Evolutionary conservation across 2,113 vertebrate species (phyloP).

Genomic region (Entomyzon cyanotis): DNA sequence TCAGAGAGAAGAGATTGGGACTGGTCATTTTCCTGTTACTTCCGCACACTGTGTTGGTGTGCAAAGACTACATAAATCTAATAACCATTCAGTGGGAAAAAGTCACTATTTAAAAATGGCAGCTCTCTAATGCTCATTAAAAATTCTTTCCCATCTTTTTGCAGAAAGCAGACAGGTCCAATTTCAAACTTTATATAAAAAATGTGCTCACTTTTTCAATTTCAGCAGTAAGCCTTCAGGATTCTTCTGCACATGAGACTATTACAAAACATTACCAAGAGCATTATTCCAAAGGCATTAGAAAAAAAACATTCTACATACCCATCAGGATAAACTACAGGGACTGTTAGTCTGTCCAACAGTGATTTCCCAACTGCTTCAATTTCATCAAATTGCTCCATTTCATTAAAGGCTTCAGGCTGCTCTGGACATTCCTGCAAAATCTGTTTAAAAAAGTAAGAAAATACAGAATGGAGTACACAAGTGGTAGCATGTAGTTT

Average conservation of each 20-base stretch:
- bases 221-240: not conserved
- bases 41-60: not conserved
- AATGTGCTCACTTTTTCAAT: not conserved
- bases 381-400: slow-evolving; percentile 88
- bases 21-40: not conserved
- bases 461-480: not conserved
- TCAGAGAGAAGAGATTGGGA: not conserved
- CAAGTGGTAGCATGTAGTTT: not conserved
- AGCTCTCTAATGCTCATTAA: not conserved
- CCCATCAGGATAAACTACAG: slow-evolving; percentile 97
- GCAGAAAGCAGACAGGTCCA: not conserved
- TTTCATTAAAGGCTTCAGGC: slow-evolving; percentile 78
- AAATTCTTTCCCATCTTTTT: not conserved
- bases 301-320: slow-evolving; percentile 67
- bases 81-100: not conserved
- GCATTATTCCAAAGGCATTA: not conserved
- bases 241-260: not conserved
- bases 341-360: slow-evolving; percentile 91
- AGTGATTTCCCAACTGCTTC: slow-evolving; percentile 90
- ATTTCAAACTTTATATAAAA: not conserved
- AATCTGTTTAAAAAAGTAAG: slow-evolving; percentile 74
- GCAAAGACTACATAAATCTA: not conserved
- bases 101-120: not conserved
- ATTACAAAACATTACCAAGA: not conserved
- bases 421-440: slow-evolving; percentile 85